A percentile compares a stretch with the other conserved stretches of the same genome.
These are phyloP conservation scores for Delia radicum DNA, from an alignment of 1,140 invertebrate genomes.

Conservation along the genomic window DNA sequence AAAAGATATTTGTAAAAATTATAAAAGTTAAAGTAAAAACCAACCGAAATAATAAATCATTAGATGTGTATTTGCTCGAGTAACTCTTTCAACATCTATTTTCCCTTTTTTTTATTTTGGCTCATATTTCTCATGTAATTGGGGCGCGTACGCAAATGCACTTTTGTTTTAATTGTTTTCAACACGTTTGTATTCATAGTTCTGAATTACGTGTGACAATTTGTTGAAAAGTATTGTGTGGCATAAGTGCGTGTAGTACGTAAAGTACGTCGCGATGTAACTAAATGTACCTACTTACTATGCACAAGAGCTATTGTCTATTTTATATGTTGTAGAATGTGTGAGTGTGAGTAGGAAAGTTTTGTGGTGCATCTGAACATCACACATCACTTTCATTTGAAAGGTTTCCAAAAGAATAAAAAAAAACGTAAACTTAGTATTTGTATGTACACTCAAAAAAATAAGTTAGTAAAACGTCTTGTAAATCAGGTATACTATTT, in stretches of 20 bases:
- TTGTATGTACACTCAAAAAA: no score
- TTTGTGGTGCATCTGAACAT: neutral
- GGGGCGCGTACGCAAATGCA: constrained; percentile 31
- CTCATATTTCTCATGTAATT: constrained; percentile 40
- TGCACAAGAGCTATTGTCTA: neutral
- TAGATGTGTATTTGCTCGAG: neutral
- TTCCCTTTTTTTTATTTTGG: constrained; percentile 32
- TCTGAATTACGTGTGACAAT: constrained; percentile 50
- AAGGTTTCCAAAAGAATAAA: constrained; percentile 37
- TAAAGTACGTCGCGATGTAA: neutral
- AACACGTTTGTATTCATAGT: constrained; percentile 35
- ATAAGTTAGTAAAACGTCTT: no score
- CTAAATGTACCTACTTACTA: neutral
- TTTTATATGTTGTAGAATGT: no score
- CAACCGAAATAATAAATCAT: no score
- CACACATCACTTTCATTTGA: constrained; percentile 45
- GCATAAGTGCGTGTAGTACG: no score
- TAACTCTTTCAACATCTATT: neutral
- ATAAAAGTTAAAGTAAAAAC: no score
- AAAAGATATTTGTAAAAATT: no score
- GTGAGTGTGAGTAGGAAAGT: neutral
- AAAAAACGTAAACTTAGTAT: neutral
- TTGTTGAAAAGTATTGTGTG: constrained; percentile 37
- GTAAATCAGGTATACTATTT: no score
- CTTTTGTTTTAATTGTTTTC: constrained; percentile 33